Evolutionary conservation across 2,113 vertebrate species (phyloP).

Genomic region (Anguilla japonica): DNA sequence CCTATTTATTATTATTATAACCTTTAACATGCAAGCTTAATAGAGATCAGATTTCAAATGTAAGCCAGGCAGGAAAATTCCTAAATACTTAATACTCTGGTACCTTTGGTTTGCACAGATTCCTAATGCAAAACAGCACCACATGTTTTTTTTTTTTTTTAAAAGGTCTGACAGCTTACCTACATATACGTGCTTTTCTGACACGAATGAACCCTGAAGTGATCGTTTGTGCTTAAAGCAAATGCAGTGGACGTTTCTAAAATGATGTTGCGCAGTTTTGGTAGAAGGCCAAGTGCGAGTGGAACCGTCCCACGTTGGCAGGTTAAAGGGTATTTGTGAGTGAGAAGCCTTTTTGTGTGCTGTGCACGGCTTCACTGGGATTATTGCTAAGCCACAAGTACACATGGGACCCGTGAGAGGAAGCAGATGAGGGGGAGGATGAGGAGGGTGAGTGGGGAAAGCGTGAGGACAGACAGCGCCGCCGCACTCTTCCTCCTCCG

Average conservation of each 20-base stretch:
- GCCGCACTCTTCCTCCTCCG: background rate
- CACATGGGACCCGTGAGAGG: background rate
- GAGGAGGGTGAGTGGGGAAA: background rate
- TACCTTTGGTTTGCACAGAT: conserved; percentile 48
- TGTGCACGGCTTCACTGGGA: background rate
- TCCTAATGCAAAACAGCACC: conserved; percentile 39
- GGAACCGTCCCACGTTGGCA: conserved; percentile 25
- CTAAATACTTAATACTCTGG: background rate
- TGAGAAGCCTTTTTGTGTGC: background rate
- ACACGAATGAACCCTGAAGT: background rate
- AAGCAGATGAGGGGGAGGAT: background rate
- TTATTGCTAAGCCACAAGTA: conserved; percentile 6
- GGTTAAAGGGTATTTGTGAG: background rate
- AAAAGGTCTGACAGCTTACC: conserved; percentile 36
- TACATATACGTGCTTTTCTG: background rate
- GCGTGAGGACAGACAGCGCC: conserved; percentile 12
- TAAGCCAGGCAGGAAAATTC: conserved; percentile 21
- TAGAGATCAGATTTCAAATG: conserved; percentile 27
- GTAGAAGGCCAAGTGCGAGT: background rate
- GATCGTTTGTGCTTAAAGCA: background rate
- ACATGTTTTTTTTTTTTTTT: conserved; percentile 31
- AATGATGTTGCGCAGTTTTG: background rate
- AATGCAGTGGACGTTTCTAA: background rate
- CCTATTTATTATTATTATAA: conserved; percentile 32
- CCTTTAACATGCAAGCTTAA: conserved; percentile 53